Evolutionary conservation across 2,888 invertebrate species (phyloP), one percentile per base, ranked within the genome.

Genomic region (Bellardia bayeri): DNA sequence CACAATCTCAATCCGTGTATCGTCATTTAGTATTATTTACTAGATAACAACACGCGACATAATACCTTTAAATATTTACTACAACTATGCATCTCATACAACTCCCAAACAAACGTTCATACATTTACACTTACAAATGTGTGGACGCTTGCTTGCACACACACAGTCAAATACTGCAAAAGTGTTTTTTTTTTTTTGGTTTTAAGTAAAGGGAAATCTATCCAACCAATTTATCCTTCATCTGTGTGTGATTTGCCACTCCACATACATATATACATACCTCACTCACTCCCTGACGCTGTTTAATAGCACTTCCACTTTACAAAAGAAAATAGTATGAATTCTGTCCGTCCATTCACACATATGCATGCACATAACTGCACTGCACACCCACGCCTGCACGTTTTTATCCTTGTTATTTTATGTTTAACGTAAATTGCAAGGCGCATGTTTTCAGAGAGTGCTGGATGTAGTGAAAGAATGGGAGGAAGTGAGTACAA

Each of bases 41-140:
- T 84, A 82, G 84, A 84, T 66, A 84, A 84, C 81, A 87, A 82
- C 87, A 84, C 84, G 87, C 83, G 87, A 87, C 87, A 84, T 84
- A 87, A 87, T 84, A 84, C 84, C 87, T 78, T 82, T 82, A 84
- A 87, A 87, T 87, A 76, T 86, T 87, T 81, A 83, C 86, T 84
- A 87, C 78, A 78, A 58, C 61, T 78, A 71, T 66, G 64, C 76
- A 78, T 13, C 45, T 37, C 37, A 69, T 45, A 66, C 66, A 42
- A 16, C 58, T 30, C 54, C 75, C 72, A 75, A 13, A 14, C 49
- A 56, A 51, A 49, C 37, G 49, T 56, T 72, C 37, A 37, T 16
- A 51, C 68, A 58, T 37, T 37, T 37, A 6, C 30, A 61, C n/a
- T 56, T n/a, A 49, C 40, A 61, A 8, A 66, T 8, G 6, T 16